A percentile compares a stretch with the other conserved stretches of the same genome.
phyloP scores from a whole-genome alignment of 2,888 invertebrate species.

The Isoperla grammatica region DNA sequence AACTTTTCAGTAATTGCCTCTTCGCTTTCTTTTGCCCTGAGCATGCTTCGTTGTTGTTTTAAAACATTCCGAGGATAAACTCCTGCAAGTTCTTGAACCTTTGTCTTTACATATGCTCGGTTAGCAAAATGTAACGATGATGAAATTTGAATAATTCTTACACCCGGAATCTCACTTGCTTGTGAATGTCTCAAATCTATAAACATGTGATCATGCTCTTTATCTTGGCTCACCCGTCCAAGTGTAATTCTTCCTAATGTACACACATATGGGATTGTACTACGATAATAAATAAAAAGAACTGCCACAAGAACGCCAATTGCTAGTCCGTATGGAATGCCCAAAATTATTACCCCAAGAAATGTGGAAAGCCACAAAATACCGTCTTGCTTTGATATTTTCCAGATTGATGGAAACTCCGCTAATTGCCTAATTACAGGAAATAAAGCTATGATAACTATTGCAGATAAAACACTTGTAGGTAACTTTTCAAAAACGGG shows the following conservation, averaged over 20 bases:
- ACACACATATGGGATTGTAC: not conserved
- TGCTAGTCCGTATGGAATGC: not conserved
- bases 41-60: not conserved
- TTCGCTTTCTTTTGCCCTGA: too few species aligned
- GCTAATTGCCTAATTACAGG: not conserved
- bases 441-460: not conserved
- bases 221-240: not conserved
- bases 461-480: not conserved
- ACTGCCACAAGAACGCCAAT: not conserved
- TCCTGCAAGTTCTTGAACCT: not conserved
- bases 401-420: not conserved
- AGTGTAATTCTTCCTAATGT: not conserved
- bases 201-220: not conserved
- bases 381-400: not conserved
- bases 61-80: not conserved
- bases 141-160: not conserved
- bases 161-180: slow-evolving; percentile 8
- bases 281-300: not conserved
- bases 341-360: not conserved
- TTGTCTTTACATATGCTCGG: not conserved
- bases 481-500: not conserved
- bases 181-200: not conserved
- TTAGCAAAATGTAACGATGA: not conserved
- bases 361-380: not conserved
- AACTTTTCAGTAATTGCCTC: not conserved